Percentiles rank a stretch among this genome's conserved stretches.
Evolutionary conservation across 2,888 invertebrate species (phyloP).

Genomic region (Philopedon plagiatum): DNA sequence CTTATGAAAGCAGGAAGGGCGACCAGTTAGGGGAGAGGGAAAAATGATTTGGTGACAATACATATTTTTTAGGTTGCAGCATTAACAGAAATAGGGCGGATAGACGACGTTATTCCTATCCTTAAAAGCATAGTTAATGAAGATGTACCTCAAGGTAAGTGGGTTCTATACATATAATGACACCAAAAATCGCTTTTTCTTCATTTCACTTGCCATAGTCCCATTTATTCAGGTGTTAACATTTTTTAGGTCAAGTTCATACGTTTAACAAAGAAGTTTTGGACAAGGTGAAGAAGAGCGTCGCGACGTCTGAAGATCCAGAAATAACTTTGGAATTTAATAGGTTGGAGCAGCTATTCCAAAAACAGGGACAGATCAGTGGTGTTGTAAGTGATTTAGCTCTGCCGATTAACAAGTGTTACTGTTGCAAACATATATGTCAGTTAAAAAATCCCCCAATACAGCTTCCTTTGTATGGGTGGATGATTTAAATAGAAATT

Average conservation of each 20-base stretch:
- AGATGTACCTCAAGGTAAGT: conserved; percentile 69
- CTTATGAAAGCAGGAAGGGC: no score
- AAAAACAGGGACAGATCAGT: conserved; percentile 70
- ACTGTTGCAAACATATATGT: no score
- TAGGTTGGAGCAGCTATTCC: conserved; percentile 72
- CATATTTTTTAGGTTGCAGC: conserved; percentile 69
- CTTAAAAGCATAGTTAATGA: conserved; percentile 73
- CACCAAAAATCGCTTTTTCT: no score
- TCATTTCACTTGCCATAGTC: neutral
- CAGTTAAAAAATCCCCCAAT: no score
- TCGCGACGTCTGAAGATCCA: conserved; percentile 70
- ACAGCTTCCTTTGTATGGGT: no score
- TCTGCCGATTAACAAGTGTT: no score
- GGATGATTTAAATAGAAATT: no score
- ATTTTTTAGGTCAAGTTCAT: conserved; percentile 65
- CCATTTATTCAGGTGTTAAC: neutral
- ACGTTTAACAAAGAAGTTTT: conserved; percentile 77
- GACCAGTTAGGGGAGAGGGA: no score
- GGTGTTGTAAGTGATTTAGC: conserved; percentile 58
- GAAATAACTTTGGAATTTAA: conserved; percentile 73
- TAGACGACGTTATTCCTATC: conserved; percentile 76
- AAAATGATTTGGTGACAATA: no score
- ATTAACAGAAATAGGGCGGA: conserved; percentile 74
- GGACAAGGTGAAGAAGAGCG: conserved; percentile 69
- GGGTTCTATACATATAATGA: neutral